Base-by-base conservation (phyloP, 2,888 invertebrate species). In the Macropis europaea region DNA sequence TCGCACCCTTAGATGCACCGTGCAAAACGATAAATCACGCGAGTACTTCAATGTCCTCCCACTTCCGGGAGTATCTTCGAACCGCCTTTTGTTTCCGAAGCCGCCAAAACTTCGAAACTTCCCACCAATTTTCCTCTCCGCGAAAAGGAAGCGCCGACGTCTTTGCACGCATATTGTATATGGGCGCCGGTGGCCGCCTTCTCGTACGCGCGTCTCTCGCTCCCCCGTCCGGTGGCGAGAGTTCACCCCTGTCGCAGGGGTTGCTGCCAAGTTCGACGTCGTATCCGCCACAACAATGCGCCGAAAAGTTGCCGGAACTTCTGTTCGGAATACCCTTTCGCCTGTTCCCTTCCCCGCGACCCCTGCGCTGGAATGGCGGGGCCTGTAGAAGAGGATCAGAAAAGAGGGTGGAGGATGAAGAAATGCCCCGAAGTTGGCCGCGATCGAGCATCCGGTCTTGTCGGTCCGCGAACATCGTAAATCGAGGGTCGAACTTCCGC, bases 271-370 rank as follows among this genome's bases (percentile, higher is more conserved):
- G 85, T 86, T 86, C 77, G 79, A 80, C 84, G 79, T 83, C 84
- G 79, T 62, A 71, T 67, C 70, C 73, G 77, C 85, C 84, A 83
- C 86, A 87, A 87, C 87, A 87, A 87, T 88, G 87, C 84, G 71
- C 82, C 73, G 62, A 60, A 77, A 87, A 86, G 80, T 87, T 86
- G 77, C 59, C 64, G 70, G 78, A 87, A 87, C 84, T 87, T 84
- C 76, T 73, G 79, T 73, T 71, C 60, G 56, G 64, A 53, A 66
- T 71, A 72, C 63, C 53, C 42, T 24, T 52, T 67, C 59, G 36
- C 30, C 4, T 36, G 26, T 26, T 22, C 45, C 40, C 22, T 32
- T 26, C 42, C 53, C 24, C 15, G n/a, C 53, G 11, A 19, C 60
- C 36, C 45, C 32, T 63, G 47, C 50, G 59, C 42, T 36, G 17